phyloP scores from a whole-genome alignment of 2,797 vertebrate species.

The Ara ararauna region DNA sequence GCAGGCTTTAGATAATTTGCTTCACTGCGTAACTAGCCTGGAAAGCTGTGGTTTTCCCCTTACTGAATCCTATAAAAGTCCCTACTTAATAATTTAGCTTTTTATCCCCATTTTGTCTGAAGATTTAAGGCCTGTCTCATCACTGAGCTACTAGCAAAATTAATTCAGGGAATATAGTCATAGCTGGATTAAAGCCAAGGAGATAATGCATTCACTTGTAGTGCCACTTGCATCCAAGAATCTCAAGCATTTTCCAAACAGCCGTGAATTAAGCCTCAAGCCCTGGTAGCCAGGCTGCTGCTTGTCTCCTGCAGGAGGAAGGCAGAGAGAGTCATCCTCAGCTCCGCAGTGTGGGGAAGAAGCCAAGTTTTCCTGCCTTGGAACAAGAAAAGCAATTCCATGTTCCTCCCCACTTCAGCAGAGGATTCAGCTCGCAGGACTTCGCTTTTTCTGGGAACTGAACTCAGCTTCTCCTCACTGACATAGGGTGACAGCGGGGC shows the following conservation, averaged over 20 bases:
- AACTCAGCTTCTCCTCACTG: neutral
- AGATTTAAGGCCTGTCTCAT: constrained; percentile 27
- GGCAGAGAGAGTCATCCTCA: neutral
- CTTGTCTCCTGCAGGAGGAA: neutral
- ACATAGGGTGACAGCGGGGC: neutral
- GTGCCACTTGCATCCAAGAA: constrained; percentile 33
- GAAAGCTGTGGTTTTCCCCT: neutral
- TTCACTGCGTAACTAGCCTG: neutral
- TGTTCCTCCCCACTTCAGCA: neutral
- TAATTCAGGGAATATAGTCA: constrained; percentile 51
- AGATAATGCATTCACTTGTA: constrained; percentile 40
- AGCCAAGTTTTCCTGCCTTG: neutral
- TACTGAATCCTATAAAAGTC: neutral
- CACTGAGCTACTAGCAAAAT: constrained; percentile 22
- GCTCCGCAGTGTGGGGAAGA: neutral
- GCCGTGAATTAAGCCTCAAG: neutral
- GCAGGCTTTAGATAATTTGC: neutral
- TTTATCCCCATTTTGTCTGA: constrained; percentile 14
- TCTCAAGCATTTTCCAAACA: constrained; percentile 25
- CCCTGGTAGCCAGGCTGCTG: neutral
- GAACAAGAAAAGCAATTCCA: neutral
- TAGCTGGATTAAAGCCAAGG: constrained; percentile 45
- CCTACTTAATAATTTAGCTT: neutral
- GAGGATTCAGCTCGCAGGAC: neutral
- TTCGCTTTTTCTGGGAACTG: neutral